Percentiles rank a stretch among this genome's conserved stretches.
Evolutionary conservation across 2,113 vertebrate genomes (phyloP).

Genomic region (Dasyornis broadbenti): DNA sequence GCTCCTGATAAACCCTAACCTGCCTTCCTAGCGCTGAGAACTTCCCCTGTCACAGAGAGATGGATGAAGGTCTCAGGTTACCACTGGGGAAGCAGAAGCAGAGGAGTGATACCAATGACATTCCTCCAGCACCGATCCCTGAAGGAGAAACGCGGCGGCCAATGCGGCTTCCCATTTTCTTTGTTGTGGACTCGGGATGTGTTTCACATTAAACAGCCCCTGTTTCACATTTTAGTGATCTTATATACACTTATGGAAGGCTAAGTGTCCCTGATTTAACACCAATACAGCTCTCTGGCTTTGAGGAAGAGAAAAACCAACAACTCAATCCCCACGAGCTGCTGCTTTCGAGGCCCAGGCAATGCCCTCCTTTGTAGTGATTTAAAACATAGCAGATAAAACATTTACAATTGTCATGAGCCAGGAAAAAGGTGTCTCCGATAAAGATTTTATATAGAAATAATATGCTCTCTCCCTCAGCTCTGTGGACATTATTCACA

Average conservation of each 20-base stretch:
- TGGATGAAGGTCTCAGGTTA: constrained; percentile 27
- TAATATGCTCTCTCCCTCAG: not conserved
- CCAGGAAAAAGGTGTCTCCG: not conserved
- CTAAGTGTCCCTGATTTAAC: not conserved
- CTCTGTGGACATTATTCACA: constrained; percentile 14
- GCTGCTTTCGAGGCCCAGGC: not conserved
- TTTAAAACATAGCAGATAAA: constrained; percentile 35
- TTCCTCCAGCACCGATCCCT: not conserved
- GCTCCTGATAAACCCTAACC: constrained; percentile 13
- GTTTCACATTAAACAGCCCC: not conserved
- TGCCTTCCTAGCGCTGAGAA: not conserved
- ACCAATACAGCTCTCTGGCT: not conserved
- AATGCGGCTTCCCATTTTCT: not conserved
- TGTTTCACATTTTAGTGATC: not conserved
- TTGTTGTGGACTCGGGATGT: not conserved
- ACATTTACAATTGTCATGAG: not conserved
- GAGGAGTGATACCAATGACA: not conserved
- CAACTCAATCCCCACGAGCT: not conserved
- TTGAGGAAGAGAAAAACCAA: not conserved
- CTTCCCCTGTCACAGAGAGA: not conserved
- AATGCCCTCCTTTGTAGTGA: not conserved
- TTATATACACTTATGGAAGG: not conserved
- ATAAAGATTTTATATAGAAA: not conserved
- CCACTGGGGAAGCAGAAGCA: not conserved
- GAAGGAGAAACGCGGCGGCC: not conserved